A percentile compares a stretch with the other conserved stretches of the same genome.
These are phyloP conservation scores for Triops longicaudatus DNA, from an alignment of 1,140 invertebrate species.

Conservation along the genomic window DNA sequence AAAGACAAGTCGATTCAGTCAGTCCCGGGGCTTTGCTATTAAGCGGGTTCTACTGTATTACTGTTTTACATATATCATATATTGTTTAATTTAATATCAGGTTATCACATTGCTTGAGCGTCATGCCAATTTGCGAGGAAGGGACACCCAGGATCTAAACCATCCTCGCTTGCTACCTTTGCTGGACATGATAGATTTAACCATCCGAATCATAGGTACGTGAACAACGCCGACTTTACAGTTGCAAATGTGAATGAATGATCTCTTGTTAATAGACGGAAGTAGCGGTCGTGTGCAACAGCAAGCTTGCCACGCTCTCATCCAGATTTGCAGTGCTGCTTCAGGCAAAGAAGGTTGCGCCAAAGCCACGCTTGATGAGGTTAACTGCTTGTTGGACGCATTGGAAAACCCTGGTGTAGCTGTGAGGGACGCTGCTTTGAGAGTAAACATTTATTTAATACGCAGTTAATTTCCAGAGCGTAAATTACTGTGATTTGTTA, in stretches of 20 bases:
- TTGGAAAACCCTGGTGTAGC: slow-evolving; percentile 58
- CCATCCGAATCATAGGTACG: slow-evolving; percentile 71
- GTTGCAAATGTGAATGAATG: no score
- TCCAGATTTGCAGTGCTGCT: slow-evolving; percentile 64
- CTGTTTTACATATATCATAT: no score
- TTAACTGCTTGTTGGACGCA: slow-evolving; percentile 63
- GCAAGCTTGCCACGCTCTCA: slow-evolving; percentile 59
- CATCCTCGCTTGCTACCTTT: slow-evolving; percentile 70
- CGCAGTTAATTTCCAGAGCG: slow-evolving; percentile 22
- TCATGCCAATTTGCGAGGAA: slow-evolving; percentile 25
- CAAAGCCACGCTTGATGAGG: slow-evolving; percentile 56
- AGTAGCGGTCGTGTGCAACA: slow-evolving; percentile 60
- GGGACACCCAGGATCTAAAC: slow-evolving; percentile 38
- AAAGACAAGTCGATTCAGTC: no score
- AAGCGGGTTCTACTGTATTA: no score
- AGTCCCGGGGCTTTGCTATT: no score
- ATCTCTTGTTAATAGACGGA: slow-evolving; percentile 41
- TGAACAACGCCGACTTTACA: no score
- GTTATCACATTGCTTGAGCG: slow-evolving; percentile 31
- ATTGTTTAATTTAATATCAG: not conserved
- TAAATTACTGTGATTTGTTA: slow-evolving; percentile 34
- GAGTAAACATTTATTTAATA: slow-evolving; percentile 39
- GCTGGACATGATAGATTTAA: slow-evolving; percentile 65
- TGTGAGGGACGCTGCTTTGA: slow-evolving; percentile 70
- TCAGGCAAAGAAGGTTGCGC: slow-evolving; percentile 54